phyloP scores from a whole-genome alignment of 2,797 vertebrate species.

The Gallinago stenura region DNA sequence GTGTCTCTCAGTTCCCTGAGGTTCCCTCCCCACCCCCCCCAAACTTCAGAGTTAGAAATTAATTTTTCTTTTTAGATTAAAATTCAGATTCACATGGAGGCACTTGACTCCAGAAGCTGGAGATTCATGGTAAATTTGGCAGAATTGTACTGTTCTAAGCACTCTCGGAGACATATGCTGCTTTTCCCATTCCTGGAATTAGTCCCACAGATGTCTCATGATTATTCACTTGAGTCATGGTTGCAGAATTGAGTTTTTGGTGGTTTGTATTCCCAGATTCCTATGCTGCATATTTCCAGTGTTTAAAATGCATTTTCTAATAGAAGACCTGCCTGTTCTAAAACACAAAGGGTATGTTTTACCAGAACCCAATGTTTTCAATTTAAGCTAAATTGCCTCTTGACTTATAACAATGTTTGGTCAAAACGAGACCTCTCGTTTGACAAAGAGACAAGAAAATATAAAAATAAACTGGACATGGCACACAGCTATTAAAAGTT shows the following conservation, averaged over 20 bases:
- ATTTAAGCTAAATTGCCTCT: background rate
- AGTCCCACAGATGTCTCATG: conserved; percentile 61
- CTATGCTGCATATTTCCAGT: background rate
- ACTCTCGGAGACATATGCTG: conserved; percentile 47
- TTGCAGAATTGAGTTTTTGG: background rate
- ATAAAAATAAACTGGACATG: background rate
- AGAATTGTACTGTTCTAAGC: conserved; percentile 18
- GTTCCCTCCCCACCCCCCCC: background rate
- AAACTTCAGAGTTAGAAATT: background rate
- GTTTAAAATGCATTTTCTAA: background rate
- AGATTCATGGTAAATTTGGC: background rate
- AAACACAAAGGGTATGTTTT: background rate
- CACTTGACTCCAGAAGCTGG: background rate
- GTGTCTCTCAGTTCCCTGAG: background rate
- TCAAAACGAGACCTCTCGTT: background rate
- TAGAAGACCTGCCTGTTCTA: background rate
- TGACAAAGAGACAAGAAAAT: background rate
- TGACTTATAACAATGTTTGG: background rate
- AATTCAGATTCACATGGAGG: background rate
- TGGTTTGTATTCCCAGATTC: background rate
- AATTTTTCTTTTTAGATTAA: background rate
- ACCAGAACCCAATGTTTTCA: background rate
- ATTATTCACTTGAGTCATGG: conserved; percentile 54
- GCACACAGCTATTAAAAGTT: no score
- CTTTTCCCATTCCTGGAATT: conserved; percentile 49